phyloP scores from a whole-genome alignment of 2,113 vertebrate genomes.

The Todiramphus saurophagus region DNA sequence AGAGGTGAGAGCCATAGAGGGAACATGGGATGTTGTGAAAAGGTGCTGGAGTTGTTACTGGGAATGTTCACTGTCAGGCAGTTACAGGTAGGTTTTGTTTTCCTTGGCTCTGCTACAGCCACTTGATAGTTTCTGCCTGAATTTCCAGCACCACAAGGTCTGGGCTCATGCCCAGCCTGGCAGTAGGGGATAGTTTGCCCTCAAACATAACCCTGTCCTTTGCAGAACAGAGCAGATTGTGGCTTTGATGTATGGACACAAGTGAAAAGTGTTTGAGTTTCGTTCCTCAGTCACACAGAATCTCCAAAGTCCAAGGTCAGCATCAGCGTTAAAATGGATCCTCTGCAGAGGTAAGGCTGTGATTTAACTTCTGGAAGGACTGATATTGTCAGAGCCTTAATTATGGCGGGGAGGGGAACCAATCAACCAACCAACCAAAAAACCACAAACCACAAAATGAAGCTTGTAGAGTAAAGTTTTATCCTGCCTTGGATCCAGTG shows the following conservation, averaged over 20 bases:
- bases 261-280: not conserved
- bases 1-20: not conserved
- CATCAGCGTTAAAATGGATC: not conserved
- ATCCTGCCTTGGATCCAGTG: not conserved
- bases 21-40: not conserved
- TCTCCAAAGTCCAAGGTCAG: not conserved
- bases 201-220: not conserved
- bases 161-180: not conserved
- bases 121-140: not conserved
- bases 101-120: not conserved
- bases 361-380: not conserved
- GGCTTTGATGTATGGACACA: not conserved
- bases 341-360: not conserved
- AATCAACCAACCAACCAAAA: too few relatives aligned
- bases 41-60: not conserved
- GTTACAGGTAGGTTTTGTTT: not conserved
- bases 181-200: not conserved
- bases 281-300: fast-evolving
- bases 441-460: not conserved
- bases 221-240: not conserved
- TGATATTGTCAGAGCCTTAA: not conserved
- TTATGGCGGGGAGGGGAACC: not conserved
- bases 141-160: not conserved
- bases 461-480: not conserved
- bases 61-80: not conserved